Base-by-base conservation (phyloP, 2,113 vertebrate genomes). In the Xerus inauris region DNA sequence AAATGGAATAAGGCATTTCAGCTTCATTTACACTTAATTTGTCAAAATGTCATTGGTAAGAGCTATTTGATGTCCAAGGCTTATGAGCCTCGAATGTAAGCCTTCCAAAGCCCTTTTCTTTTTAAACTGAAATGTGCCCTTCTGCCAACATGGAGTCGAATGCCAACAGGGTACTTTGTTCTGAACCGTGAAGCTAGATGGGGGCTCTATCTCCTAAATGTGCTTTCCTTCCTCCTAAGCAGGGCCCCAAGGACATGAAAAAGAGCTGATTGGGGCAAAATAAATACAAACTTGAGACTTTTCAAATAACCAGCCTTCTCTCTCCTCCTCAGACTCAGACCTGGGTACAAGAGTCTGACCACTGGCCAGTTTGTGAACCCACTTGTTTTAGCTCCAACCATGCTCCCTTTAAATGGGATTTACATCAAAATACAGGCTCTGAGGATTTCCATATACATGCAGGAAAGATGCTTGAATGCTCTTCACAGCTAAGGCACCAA, bases 31-130 rank as follows among this genome's bases (percentile, higher is more conserved):
- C 57, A 94, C 87, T 93, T 94, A 97, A 97, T 97, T 97, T 75
- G 17, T 97, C 97, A 97, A 95, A 91, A 96, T 97, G 94, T 97
- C 95, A 97, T 49, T 84, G 97, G 92, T 95, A 89, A 97, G 94
- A 96, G 91, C 89, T 93, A 93, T 97, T 93, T 95, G 96, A 97
- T 95, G 93, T 97, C 94, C 79, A 83, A 87, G 80, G 96, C 94
- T 97, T 97, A 97, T 87, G 64, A 96, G 96, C 89, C 96, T 93
- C 80, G 79, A 89, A 82, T 93, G 82, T 97, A 97, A 97, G 96
- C 83, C 80, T 91, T 91, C 49, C 87, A 94, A 96, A 97, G 87
- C 83, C 84, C 69, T 93, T 93, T 95, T 89, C 81, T 95, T 94
- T 97, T 91, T 97, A 86, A 97, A 96, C 93, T 65, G 86, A 82